A percentile compares a stretch with the other conserved stretches of the same genome.
Conservation (phyloP, 30 jellyfish, hydroid and myxozoan genomes). For the Mastigias papua region DNA sequence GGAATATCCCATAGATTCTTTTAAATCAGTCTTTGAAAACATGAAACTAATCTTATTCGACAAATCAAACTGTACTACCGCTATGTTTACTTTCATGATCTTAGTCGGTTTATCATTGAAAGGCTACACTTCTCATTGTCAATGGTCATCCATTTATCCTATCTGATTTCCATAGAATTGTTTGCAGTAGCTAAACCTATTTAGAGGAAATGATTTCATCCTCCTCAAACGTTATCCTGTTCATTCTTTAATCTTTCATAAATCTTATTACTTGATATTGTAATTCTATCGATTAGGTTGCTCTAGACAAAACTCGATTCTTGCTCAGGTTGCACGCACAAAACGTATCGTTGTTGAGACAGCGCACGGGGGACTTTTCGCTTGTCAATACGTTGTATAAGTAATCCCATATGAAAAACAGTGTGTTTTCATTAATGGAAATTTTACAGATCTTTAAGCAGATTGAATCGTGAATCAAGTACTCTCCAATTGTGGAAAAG, state of each 20-base stretch:
- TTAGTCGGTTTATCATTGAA: background rate
- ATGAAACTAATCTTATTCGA: background rate
- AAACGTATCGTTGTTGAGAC: background rate
- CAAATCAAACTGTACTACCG: background rate
- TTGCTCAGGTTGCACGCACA: background rate
- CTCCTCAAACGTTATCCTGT: constrained; percentile 6
- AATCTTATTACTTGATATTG: background rate
- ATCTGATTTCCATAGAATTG: background rate
- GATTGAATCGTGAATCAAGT: too few species aligned
- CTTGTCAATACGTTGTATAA: background rate
- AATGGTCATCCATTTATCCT: background rate
- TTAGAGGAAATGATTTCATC: background rate
- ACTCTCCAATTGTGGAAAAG: too few species aligned
- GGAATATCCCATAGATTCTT: background rate
- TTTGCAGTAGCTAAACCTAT: background rate
- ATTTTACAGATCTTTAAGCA: too few species aligned
- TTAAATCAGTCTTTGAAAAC: background rate
- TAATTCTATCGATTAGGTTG: constrained; percentile 12
- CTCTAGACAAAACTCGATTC: background rate
- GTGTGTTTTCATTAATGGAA: background rate
- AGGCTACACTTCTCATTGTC: background rate
- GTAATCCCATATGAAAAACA: background rate
- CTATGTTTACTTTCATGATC: constrained; percentile 3
- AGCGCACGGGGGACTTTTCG: background rate
- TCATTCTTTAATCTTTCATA: background rate